These are phyloP conservation scores for Panurus biarmicus DNA, from an alignment of 2,113 vertebrate genomes.

Conservation along the genomic window DNA sequence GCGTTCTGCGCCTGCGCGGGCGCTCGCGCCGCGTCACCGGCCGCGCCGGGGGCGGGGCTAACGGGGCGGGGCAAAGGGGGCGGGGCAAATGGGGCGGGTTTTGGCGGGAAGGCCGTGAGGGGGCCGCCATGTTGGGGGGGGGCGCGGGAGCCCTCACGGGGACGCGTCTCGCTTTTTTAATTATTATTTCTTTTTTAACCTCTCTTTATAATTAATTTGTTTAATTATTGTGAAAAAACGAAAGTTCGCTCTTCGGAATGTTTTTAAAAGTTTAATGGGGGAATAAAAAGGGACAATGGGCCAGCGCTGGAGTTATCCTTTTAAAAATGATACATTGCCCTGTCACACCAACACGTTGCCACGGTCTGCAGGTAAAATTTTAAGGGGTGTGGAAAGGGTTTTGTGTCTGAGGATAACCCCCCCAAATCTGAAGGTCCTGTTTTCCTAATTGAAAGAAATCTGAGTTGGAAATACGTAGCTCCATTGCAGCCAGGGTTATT, in stretches of 20 bases:
- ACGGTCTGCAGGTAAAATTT: neutral
- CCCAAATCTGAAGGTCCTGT: neutral
- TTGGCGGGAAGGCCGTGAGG: neutral
- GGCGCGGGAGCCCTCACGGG: neutral
- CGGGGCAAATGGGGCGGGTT: neutral
- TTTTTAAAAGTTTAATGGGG: too few relatives aligned
- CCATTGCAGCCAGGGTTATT: neutral
- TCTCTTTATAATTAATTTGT: neutral
- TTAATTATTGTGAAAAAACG: neutral
- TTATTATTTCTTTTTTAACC: neutral
- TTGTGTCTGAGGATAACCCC: too few relatives aligned
- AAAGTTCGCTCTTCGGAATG: too few relatives aligned
- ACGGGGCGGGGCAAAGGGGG: neutral
- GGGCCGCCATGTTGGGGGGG: neutral
- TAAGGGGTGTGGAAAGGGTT: neutral
- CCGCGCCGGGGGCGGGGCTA: neutral
- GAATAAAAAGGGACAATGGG: too few relatives aligned
- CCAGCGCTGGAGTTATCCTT: too few relatives aligned
- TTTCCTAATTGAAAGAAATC: neutral
- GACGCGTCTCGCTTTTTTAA: rapidly evolving
- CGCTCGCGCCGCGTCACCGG: neutral
- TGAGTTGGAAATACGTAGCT: neutral
- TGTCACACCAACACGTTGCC: neutral
- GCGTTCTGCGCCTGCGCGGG: neutral
- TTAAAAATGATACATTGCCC: rapidly evolving